Evolutionary conservation across 2,888 invertebrate species (phyloP).

Genomic region (Branchellion lobata): DNA sequence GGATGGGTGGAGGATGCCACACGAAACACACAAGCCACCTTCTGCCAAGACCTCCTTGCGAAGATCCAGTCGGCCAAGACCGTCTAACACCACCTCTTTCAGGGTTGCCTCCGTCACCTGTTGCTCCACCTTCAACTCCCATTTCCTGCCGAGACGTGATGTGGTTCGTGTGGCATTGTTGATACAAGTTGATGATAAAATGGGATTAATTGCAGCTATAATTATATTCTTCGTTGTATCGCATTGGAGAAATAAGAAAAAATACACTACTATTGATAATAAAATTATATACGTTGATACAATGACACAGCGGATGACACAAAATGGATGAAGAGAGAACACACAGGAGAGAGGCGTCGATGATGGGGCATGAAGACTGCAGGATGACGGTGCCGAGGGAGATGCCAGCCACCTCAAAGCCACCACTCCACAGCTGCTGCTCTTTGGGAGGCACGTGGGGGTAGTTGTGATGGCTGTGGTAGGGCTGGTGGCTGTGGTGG

Average conservation of each 20-base stretch:
- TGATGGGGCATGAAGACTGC: conserved; percentile 27
- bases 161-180: background rate
- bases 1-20: conserved; percentile 9
- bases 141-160: conserved; percentile 17
- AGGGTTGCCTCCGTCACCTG: background rate
- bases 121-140: conserved; percentile 27
- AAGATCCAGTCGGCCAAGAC: background rate
- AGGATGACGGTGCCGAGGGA: conserved; percentile 31
- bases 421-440: conserved; percentile 34
- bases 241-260: background rate
- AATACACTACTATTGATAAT: background rate
- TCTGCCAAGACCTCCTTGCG: background rate
- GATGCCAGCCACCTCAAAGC: conserved; percentile 4
- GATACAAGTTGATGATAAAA: no score
- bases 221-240: background rate
- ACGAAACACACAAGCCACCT: background rate
- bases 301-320: no score
- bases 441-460: conserved; percentile 25
- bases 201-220: background rate
- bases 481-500: background rate
- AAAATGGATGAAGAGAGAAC: no score
- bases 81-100: background rate
- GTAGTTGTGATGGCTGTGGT: conserved; percentile 5
- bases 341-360: conserved; percentile 26
- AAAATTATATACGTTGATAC: background rate